Percentiles rank a stretch among this genome's conserved stretches.
phyloP scores from a whole-genome alignment of 2,113 vertebrate genomes.

The Spermophilus dauricus region DNA sequence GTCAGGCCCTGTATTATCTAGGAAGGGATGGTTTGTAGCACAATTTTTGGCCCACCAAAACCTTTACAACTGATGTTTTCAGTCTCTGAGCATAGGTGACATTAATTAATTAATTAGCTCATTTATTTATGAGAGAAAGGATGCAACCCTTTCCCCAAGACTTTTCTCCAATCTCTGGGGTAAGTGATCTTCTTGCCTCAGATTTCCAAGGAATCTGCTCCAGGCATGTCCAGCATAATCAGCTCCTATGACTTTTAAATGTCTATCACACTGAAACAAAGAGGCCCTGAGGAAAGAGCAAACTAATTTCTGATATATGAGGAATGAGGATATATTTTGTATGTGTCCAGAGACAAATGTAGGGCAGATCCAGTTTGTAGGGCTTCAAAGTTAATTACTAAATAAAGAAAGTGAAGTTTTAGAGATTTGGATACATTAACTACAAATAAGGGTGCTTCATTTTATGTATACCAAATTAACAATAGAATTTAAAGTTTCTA shows the following conservation, averaged over 20 bases:
- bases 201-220: not conserved
- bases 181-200: not conserved
- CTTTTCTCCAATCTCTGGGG: not conserved
- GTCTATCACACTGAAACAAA: not conserved
- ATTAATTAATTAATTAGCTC: not conserved
- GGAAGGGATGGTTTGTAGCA: not conserved
- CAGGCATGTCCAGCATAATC: not conserved
- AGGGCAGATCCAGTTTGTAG: not conserved
- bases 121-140: not conserved
- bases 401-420: no score
- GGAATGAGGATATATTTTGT: not conserved
- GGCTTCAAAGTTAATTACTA: not conserved
- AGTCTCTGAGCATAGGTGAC: not conserved
- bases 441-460: no score
- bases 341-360: not conserved
- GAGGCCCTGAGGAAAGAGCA: not conserved
- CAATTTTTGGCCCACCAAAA: not conserved
- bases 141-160: not conserved
- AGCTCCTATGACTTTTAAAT: not conserved
- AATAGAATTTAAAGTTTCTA: no score
- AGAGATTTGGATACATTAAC: no score
- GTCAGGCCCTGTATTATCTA: not conserved
- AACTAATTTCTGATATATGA: not conserved
- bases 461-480: no score
- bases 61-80: not conserved